These are phyloP conservation scores for Cranoglanis bouderius DNA, from an alignment of 2,113 vertebrate species.

Conservation along the genomic window DNA sequence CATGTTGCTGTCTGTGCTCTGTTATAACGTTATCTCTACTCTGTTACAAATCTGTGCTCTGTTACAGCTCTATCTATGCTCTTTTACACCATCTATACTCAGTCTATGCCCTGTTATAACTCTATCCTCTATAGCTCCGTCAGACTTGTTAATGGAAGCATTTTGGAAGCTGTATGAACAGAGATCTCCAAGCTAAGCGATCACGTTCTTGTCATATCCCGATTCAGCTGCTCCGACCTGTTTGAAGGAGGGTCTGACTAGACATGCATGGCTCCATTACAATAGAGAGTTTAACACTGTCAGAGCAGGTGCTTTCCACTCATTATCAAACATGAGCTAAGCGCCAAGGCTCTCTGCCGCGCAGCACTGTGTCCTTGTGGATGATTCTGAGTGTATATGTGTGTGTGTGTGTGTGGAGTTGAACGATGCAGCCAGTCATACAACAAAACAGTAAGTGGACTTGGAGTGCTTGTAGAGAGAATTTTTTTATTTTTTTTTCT, in stretches of 20 bases:
- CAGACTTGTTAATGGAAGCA: not conserved
- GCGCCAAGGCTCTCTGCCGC: not conserved
- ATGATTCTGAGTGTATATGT: conserved; percentile 2
- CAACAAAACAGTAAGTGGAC: not conserved
- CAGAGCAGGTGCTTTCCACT: conserved; percentile 44
- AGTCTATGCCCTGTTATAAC: too few relatives aligned
- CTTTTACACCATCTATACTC: not conserved
- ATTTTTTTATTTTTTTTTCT: too few relatives aligned
- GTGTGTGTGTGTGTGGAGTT: conserved; percentile 3
- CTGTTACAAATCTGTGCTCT: not conserved
- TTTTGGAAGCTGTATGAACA: not conserved
- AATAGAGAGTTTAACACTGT: conserved; percentile 22
- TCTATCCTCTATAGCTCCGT: not conserved
- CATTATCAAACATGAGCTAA: conserved; percentile 15
- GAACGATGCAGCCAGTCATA: not conserved
- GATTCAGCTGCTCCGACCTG: conserved; percentile 39
- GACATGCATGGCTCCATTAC: not conserved
- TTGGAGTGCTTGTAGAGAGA: not conserved
- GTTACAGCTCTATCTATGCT: not conserved
- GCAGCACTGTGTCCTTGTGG: not conserved
- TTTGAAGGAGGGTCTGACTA: conserved; percentile 45
- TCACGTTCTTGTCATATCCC: not conserved
- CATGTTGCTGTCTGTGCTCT: too few relatives aligned
- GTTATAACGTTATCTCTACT: not conserved
- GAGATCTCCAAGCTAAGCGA: not conserved